Evolutionary conservation across 92 coral and sea anemone species (phyloP), one percentile per base, ranked within the genome.

Genomic region (Plumapathes pennacea): DNA sequence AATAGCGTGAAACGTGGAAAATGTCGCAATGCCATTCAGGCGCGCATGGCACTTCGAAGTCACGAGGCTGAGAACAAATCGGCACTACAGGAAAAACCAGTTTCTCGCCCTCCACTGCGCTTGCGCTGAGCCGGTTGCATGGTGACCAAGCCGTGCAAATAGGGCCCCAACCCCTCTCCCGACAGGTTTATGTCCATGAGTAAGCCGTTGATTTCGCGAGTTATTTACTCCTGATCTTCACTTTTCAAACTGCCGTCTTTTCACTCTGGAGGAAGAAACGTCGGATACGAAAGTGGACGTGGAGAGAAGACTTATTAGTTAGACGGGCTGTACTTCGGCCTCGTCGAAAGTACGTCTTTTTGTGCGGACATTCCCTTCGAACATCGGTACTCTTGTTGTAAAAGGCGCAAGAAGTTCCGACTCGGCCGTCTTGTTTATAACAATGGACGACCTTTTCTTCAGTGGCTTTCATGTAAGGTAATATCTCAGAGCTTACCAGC

Each of bases 361-460:
- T 7, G 36, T 14, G 60, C 10, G 20, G 40, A 50, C 49, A 46
- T 28, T 57, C 24, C 38, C 48, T 46, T 62, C 48, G 69, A 46
- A 62, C n/a, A n/a, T n/a, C n/a, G n/a, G n/a, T n/a, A n/a, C n/a
- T 61, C 55, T 47, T 41, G 60, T 21, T 54, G 53, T 37, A 33
- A 53, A 56, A 71, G 67, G 74, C 57, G 50, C 49, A 61, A 44
- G 64, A 46, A 55, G 54, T 43, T 72, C 73, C 67, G 76, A 85
- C 68, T 81, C 78, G 83, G 96, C 86, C 90, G 90, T 72, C 86
- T 72, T 80, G 89, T 69, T 87, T 62, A 55, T 77, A 76, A 83
- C 78, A 83, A 85, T 77, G 38, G 50, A 69, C 89, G 96, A 88
- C 96, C 89, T 86, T 86, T 80, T 57, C 69, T 83, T 88, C 90